phyloP scores from a whole-genome alignment of 2,888 invertebrate species.

The Patella pellucida region DNA sequence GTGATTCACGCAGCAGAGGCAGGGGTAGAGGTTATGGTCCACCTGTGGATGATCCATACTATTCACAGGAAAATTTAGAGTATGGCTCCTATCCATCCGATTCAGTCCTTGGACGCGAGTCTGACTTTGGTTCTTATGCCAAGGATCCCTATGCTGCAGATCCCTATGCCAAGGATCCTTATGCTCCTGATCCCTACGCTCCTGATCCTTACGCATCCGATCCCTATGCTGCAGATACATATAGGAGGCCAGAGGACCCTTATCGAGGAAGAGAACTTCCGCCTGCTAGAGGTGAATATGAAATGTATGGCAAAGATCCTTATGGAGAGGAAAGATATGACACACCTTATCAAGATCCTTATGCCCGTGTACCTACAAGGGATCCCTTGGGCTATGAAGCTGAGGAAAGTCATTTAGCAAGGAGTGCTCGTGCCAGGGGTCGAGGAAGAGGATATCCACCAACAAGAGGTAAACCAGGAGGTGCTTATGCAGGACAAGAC shows the following conservation, averaged over 20 bases:
- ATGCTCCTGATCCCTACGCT: neutral
- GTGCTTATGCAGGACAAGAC: neutral
- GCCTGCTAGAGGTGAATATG: neutral
- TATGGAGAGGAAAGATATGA: neutral
- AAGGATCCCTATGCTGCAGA: neutral
- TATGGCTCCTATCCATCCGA: neutral
- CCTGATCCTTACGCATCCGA: neutral
- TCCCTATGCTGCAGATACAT: neutral
- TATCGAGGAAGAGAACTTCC: neutral
- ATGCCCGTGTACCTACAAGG: neutral
- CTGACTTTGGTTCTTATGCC: neutral
- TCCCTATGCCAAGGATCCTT: neutral
- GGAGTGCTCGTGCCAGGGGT: neutral
- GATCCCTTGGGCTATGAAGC: too few relatives aligned
- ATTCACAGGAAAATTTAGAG: neutral
- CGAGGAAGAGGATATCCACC: neutral
- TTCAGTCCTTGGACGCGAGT: neutral
- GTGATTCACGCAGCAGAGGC: neutral
- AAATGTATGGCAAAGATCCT: neutral
- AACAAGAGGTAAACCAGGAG: neutral
- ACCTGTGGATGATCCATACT: too few relatives aligned
- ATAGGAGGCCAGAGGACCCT: neutral
- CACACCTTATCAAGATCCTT: neutral
- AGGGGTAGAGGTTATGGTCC: neutral
- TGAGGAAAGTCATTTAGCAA: too few relatives aligned